Percentiles rank a stretch among this genome's conserved stretches.
Evolutionary conservation across 2,113 vertebrate genomes (phyloP).

Genomic region (Sturnus vulgaris): DNA sequence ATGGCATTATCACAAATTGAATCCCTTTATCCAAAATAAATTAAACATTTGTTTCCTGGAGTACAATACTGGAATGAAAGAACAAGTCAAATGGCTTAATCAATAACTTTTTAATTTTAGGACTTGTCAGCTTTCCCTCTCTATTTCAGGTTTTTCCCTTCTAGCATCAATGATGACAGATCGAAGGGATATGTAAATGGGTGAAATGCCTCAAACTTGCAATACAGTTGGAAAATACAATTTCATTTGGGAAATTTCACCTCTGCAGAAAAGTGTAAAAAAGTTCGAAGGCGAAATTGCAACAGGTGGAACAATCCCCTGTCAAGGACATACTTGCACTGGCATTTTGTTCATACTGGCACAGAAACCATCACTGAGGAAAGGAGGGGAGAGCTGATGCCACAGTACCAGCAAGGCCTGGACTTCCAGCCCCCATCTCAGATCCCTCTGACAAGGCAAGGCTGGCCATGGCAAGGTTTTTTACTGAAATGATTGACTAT

Average conservation of each 20-base stretch:
- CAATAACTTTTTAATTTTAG: conserved; percentile 59
- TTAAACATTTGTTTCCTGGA: conserved; percentile 63
- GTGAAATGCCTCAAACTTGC: conserved; percentile 10
- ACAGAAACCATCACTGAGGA: not conserved
- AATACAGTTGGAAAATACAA: not conserved
- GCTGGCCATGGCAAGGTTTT: not conserved
- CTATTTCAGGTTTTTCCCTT: not conserved
- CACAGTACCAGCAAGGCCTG: not conserved
- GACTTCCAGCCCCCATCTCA: not conserved
- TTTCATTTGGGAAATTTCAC: conserved; percentile 36
- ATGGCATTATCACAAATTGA: conserved; percentile 54
- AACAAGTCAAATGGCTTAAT: conserved; percentile 54
- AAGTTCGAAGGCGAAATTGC: not conserved
- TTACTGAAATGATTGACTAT: not conserved
- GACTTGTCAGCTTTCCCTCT: conserved; percentile 44
- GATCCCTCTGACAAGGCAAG: not conserved
- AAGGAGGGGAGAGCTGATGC: not conserved
- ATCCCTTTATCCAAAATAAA: conserved; percentile 64
- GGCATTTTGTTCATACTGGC: not conserved
- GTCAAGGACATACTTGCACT: not conserved
- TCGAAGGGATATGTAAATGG: conserved; percentile 11
- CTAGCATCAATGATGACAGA: conserved; percentile 34
- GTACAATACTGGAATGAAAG: conserved; percentile 49
- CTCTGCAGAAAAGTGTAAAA: not conserved
- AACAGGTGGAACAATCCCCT: conserved; percentile 5